Conservation (phyloP, 2,888 invertebrate species). For the Platycheirus rosarum region DNA sequence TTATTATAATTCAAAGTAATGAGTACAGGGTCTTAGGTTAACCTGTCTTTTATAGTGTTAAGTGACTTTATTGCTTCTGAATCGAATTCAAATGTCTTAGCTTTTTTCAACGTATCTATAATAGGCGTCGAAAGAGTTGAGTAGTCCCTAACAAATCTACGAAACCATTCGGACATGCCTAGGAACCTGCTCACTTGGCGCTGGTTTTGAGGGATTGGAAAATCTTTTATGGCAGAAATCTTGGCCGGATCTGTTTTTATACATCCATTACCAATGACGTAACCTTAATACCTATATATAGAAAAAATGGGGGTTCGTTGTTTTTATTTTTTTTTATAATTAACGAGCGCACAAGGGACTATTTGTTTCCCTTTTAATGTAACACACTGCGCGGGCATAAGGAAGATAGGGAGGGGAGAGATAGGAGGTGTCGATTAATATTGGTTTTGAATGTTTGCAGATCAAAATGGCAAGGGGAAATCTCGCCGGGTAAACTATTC, state of each 20-base stretch:
- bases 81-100: not conserved
- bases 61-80: constrained; percentile 9
- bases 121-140: constrained; percentile 43
- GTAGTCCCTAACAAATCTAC: constrained; percentile 62
- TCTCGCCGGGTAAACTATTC: too few species aligned
- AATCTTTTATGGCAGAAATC: constrained; percentile 36
- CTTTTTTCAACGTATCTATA: constrained; percentile 7
- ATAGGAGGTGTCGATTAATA: too few species aligned
- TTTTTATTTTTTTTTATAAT: too few species aligned
- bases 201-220: constrained; percentile 23
- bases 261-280: constrained; percentile 37
- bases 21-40: constrained; percentile 46
- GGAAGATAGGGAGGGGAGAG: too few species aligned
- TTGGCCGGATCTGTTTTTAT: constrained; percentile 31
- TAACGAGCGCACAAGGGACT: too few species aligned
- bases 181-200: constrained; percentile 6
- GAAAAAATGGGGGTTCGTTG: too few species aligned
- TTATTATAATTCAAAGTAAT: too few species aligned
- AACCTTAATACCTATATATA: constrained; percentile 24
- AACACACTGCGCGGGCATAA: too few species aligned
- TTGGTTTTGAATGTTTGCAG: too few species aligned
- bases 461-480: too few species aligned
- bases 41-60: constrained; percentile 17
- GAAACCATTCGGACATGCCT: constrained; percentile 71
- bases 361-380: too few species aligned